A percentile compares a stretch with the other conserved stretches of the same genome.
phyloP scores from a whole-genome alignment of 1,140 invertebrate species.

The Rhyzopertha dominica region DNA sequence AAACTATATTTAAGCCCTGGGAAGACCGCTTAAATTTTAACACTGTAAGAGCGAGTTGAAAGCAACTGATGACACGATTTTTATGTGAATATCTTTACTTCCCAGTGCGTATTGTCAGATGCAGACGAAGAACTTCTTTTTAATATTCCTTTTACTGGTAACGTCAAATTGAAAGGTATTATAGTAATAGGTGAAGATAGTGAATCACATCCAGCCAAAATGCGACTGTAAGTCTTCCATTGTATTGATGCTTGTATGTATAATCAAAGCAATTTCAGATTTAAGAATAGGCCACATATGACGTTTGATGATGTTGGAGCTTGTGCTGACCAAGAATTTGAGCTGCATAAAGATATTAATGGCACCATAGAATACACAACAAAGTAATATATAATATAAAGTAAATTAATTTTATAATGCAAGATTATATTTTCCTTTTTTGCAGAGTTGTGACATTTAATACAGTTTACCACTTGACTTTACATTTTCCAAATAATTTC shows the following conservation, averaged over 20 bases:
- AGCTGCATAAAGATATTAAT: slow-evolving; percentile 70
- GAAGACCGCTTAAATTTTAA: slow-evolving; percentile 73
- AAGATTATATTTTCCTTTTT: slow-evolving; percentile 38
- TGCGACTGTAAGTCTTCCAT: slow-evolving; percentile 79
- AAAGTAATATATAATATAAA: slow-evolving; percentile 59
- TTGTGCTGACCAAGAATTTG: slow-evolving; percentile 86
- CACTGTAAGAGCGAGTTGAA: slow-evolving; percentile 57
- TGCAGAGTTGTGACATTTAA: slow-evolving; percentile 85
- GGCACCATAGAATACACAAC: slow-evolving; percentile 83
- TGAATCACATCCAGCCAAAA: slow-evolving; percentile 72
- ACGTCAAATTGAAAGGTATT: slow-evolving; percentile 91
- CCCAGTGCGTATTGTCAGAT: slow-evolving; percentile 91
- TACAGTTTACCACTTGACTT: slow-evolving; percentile 77
- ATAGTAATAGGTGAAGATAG: slow-evolving; percentile 84
- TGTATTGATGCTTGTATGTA: background rate
- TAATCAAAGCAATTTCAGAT: slow-evolving; percentile 54
- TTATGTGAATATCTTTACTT: too few species aligned
- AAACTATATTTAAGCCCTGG: slow-evolving; percentile 88
- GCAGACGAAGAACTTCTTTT: slow-evolving; percentile 90
- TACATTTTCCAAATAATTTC: slow-evolving; percentile 86
- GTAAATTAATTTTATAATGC: slow-evolving; percentile 6
- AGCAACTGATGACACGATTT: background rate
- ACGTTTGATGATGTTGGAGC: slow-evolving; percentile 79
- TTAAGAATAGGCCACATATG: slow-evolving; percentile 89
- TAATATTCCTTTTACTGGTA: slow-evolving; percentile 93